These are phyloP conservation scores for Trachelus tabidus DNA, from an alignment of 2,888 invertebrate species.

Conservation along the genomic window DNA sequence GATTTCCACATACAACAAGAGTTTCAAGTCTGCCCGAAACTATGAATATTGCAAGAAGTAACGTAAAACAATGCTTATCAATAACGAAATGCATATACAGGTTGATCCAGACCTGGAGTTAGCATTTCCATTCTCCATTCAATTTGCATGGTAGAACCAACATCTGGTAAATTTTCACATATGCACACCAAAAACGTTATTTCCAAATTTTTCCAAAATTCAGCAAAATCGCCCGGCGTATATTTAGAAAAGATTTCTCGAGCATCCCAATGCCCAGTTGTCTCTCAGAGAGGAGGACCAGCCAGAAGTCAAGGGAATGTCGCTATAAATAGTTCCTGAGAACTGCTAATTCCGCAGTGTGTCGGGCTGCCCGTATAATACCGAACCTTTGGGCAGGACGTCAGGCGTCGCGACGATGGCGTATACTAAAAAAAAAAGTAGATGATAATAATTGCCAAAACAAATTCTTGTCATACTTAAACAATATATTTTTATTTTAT, in stretches of 20 bases:
- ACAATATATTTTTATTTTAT: constrained; percentile 25
- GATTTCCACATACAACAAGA: background rate
- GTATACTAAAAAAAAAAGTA: too few species aligned
- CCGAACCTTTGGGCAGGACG: background rate
- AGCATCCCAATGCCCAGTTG: background rate
- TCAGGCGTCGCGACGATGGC: background rate
- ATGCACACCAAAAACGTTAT: too few species aligned
- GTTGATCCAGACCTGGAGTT: too few species aligned
- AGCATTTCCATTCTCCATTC: too few species aligned
- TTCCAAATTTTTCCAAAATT: background rate
- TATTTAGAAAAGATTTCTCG: background rate
- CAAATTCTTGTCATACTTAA: background rate
- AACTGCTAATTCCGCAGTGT: background rate
- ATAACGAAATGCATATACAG: too few species aligned
- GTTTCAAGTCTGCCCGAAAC: too few species aligned
- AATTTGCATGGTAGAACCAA: too few species aligned
- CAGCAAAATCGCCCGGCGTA: background rate
- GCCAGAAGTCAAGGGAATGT: background rate
- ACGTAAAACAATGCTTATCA: too few species aligned
- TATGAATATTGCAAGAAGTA: too few species aligned
- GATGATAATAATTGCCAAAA: background rate
- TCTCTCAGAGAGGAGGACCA: background rate
- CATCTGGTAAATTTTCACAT: too few species aligned
- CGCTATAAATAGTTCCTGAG: background rate
- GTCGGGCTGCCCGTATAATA: background rate